A percentile compares a stretch with the other conserved stretches of the same genome.
phyloP scores from a whole-genome alignment of 2,113 vertebrate genomes.

The Alaudala cheleensis region DNA sequence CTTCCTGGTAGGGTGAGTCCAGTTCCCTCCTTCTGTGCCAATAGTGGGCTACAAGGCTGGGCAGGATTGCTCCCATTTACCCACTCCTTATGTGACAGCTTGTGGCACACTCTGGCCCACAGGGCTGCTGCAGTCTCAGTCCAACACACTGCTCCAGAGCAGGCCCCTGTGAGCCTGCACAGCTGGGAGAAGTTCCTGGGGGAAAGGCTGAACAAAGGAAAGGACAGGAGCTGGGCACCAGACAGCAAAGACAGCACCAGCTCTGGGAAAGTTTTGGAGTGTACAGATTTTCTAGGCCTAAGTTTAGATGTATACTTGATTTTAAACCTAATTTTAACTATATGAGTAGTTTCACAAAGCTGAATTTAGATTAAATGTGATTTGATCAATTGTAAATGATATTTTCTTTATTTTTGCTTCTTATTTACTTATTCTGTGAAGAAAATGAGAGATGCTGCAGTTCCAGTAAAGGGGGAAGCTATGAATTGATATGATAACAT shows the following conservation, averaged over 20 bases:
- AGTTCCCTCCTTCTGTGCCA: not conserved
- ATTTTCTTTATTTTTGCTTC: not conserved
- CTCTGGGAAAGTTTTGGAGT: not conserved
- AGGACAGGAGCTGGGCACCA: not conserved
- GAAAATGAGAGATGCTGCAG: not conserved
- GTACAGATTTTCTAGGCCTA: not conserved
- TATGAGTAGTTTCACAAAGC: not conserved
- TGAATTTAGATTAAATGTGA: not conserved
- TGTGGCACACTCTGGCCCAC: fast-evolving
- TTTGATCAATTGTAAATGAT: not conserved
- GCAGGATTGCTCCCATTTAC: not conserved
- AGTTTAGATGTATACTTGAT: not conserved
- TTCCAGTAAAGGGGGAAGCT: not conserved
- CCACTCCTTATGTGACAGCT: not conserved
- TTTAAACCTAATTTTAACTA: not conserved
- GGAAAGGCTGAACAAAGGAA: not conserved
- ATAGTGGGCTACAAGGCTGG: not conserved
- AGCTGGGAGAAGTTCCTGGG: not conserved
- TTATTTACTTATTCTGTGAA: not conserved
- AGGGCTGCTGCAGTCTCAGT: not conserved
- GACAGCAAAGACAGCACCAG: not conserved
- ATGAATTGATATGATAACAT: not conserved
- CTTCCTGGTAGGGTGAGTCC: not conserved
- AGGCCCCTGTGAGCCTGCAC: not conserved
- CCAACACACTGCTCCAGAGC: not conserved